These are phyloP conservation scores for Oscheius myriophilus DNA, from an alignment of 2,888 invertebrate genomes.

Conservation along the genomic window DNA sequence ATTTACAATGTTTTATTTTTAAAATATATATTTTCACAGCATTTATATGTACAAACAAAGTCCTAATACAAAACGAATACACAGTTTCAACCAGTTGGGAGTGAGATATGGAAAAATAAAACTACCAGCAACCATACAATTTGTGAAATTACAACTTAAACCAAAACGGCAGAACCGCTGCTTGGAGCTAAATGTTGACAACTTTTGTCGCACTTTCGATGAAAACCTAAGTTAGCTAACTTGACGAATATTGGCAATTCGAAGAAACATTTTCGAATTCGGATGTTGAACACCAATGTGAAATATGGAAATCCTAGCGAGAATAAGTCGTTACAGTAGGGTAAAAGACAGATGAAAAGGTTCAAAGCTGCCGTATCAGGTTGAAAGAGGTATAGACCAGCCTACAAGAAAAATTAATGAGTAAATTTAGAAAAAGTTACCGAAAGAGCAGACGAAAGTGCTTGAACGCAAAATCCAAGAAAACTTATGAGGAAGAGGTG, in stretches of 20 bases:
- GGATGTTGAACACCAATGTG: conserved; percentile 21
- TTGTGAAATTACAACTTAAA: background rate
- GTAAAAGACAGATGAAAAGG: conserved; percentile 16
- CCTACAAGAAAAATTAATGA: conserved; percentile 21
- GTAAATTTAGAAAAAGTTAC: conserved; percentile 6
- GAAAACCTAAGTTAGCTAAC: background rate
- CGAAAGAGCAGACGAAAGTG: conserved; percentile 7
- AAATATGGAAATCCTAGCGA: conserved; percentile 27
- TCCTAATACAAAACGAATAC: no score
- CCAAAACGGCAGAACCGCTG: conserved; percentile 10
- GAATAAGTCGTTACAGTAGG: conserved; percentile 26
- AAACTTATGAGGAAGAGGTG: conserved; percentile 28
- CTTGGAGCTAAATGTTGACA: conserved; percentile 15
- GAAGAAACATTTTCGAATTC: conserved; percentile 30
- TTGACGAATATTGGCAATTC: conserved; percentile 10
- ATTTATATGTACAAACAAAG: no score
- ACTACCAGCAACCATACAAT: no score
- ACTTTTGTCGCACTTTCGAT: conserved; percentile 17
- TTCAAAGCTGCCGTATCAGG: conserved; percentile 3
- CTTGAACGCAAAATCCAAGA: conserved; percentile 20
- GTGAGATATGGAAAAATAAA: no score
- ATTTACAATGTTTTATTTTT: no score
- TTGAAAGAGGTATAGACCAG: conserved; percentile 20
- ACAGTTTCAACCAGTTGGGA: no score
- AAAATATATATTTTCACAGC: no score